Conservation (phyloP, 2,113 vertebrate species). For the Urocynchramus pylzowi region DNA sequence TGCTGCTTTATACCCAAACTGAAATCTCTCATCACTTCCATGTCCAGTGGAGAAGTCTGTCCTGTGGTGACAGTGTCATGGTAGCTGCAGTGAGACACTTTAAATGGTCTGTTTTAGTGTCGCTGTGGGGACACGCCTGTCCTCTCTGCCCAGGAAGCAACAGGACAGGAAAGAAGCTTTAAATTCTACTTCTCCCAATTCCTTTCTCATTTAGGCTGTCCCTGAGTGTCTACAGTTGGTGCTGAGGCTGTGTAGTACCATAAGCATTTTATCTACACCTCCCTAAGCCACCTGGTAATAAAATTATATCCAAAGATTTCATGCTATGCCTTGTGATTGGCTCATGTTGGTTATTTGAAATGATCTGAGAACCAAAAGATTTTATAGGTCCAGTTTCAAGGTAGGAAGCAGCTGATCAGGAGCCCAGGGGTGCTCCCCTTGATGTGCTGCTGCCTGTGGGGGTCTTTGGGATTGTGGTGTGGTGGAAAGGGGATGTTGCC, state of each 20-base stretch:
- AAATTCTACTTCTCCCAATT: neutral
- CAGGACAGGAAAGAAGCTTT: neutral
- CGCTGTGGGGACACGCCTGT: neutral
- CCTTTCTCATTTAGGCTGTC: neutral
- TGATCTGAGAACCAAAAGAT: too few species aligned
- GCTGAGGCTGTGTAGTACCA: accelerated
- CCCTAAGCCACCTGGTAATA: neutral
- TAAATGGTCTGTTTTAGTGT: neutral
- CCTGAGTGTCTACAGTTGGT: neutral
- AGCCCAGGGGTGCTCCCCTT: accelerated
- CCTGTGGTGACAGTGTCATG: neutral
- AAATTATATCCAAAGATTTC: accelerated
- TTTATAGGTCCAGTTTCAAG: neutral
- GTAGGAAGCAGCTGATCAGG: neutral
- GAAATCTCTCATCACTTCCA: neutral
- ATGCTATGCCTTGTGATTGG: neutral
- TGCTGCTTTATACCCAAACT: neutral
- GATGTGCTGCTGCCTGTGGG: neutral
- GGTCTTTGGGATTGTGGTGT: neutral
- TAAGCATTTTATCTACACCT: neutral
- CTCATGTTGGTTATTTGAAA: neutral
- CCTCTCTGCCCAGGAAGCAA: neutral
- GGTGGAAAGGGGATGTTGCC: neutral
- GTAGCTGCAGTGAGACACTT: neutral
- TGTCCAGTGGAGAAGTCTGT: neutral